Base-by-base conservation (phyloP, 1,140 invertebrate genomes). In the Drosophila hydei region DNA sequence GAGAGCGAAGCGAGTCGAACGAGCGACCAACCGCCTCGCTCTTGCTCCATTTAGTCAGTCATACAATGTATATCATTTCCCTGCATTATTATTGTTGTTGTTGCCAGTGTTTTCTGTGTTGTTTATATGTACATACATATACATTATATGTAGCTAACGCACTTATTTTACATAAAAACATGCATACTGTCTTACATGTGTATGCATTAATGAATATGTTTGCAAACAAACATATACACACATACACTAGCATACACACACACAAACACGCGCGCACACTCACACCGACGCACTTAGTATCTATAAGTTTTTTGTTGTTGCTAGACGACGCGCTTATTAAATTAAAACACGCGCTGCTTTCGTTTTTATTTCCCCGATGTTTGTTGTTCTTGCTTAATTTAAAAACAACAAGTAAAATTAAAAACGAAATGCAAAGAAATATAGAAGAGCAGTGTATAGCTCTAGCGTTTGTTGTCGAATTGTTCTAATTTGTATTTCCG, bases 401-500 rank as follows among this genome's bases (percentile, higher is more conserved):
- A n/a, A 54, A 62, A 58, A 72, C 27, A 70, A 63, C 45, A 27
- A 42, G 43, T 14, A 38, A 52, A 54, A 63, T 54, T 43, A 52
- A 47, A 65, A 33, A 60, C 19, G n/a, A 59, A 19, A 60, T 47
- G 54, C 27, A 19, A 38, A 48, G 33, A 16, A 40, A 19, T 21
- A 23, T 43, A 25, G 12, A 63, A 56, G 12, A n/a, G n/a, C n/a
- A n/a, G n/a, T n/a, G n/a, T 65, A 55, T 65, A 36, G 23, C 25
- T 38, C 9, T 25, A 38, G 52, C 55, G 42, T 60, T 52, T 54
- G 47, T 47, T 73, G 40, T 72, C 47, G 45, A 77, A 71, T 68
- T 85, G 77, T 64, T 67, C 77, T 77, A 85, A 79, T 77, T 85
- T 68, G 55, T 64, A 74, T 74, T 85, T 80, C 77, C 77, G 80